phyloP scores from a whole-genome alignment of 2,888 invertebrate genomes.

The Calephelis perditalis region DNA sequence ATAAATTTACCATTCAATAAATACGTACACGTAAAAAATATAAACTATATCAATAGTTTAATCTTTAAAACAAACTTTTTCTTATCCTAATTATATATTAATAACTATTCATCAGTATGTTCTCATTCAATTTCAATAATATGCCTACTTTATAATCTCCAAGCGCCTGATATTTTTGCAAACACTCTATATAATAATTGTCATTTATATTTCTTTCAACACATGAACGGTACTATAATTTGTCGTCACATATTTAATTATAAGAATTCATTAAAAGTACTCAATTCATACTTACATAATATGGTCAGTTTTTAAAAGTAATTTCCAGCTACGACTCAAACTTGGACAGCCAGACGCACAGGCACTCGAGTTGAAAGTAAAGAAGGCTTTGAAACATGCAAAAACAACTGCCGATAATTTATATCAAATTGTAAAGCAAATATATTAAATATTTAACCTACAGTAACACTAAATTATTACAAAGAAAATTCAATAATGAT shows the following conservation, averaged over 20 bases:
- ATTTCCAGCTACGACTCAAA: slow-evolving; percentile 12
- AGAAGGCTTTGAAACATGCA: slow-evolving; percentile 63
- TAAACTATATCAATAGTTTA: slow-evolving; percentile 79
- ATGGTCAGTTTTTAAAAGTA: slow-evolving; percentile 39
- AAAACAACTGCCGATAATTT: slow-evolving; percentile 68
- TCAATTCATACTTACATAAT: slow-evolving; percentile 37
- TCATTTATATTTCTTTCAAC: slow-evolving; percentile 56
- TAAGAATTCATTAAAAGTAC: slow-evolving; percentile 43
- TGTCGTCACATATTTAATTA: slow-evolving; percentile 53
- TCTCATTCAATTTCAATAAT: slow-evolving; percentile 73
- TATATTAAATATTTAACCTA: slow-evolving; percentile 76
- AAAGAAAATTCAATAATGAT: slow-evolving; percentile 74
- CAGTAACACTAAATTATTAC: slow-evolving; percentile 73
- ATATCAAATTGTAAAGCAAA: slow-evolving; percentile 69
- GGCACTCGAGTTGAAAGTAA: slow-evolving; percentile 69
- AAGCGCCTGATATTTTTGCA: slow-evolving; percentile 72
- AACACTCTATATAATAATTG: slow-evolving; percentile 64
- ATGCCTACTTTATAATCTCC: slow-evolving; percentile 77
- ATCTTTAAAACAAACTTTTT: slow-evolving; percentile 77
- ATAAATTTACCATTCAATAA: slow-evolving; percentile 78
- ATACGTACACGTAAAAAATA: slow-evolving; percentile 79
- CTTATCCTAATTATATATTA: slow-evolving; percentile 75
- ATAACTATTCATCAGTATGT: slow-evolving; percentile 76
- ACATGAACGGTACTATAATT: slow-evolving; percentile 60
- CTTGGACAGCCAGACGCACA: slow-evolving; percentile 46